phyloP scores from a whole-genome alignment of 2,797 vertebrate genomes.

The Rhadinocentrus ornatus region DNA sequence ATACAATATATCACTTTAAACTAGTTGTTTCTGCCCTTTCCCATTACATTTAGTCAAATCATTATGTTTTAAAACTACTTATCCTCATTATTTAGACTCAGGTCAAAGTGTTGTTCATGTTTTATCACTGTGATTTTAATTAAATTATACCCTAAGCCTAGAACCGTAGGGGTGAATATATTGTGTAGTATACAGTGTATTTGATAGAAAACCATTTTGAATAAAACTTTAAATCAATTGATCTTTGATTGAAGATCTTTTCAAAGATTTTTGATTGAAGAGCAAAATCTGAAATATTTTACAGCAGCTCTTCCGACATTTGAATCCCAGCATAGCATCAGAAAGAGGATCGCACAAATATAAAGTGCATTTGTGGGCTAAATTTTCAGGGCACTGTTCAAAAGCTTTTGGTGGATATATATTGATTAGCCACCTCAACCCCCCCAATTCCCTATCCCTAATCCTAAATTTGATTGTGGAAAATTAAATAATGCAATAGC shows the following conservation, averaged over 20 bases:
- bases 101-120: not conserved
- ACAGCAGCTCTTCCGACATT: slow-evolving; percentile 33
- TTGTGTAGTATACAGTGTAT: not conserved
- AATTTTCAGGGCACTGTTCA: slow-evolving; percentile 77
- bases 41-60: too few species aligned
- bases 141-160: not conserved
- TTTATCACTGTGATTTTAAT: not conserved
- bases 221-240: not conserved
- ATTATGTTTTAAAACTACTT: not conserved
- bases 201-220: not conserved
- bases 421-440: slow-evolving; percentile 58
- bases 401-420: slow-evolving; percentile 80
- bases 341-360: slow-evolving; percentile 39
- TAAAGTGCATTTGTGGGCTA: slow-evolving; percentile 72
- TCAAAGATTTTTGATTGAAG: too few species aligned
- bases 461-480: slow-evolving; percentile 81
- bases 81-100: not conserved
- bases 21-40: too few species aligned
- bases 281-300: slow-evolving; percentile 13
- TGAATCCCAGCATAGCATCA: slow-evolving; percentile 48
- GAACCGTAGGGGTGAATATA: not conserved
- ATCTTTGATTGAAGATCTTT: too few species aligned
- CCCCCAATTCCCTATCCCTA: slow-evolving; percentile 13
- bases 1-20: not conserved
- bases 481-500: slow-evolving; percentile 89